phyloP scores from a whole-genome alignment of 2,888 invertebrate species.

The Noctuana brunneofusca region DNA sequence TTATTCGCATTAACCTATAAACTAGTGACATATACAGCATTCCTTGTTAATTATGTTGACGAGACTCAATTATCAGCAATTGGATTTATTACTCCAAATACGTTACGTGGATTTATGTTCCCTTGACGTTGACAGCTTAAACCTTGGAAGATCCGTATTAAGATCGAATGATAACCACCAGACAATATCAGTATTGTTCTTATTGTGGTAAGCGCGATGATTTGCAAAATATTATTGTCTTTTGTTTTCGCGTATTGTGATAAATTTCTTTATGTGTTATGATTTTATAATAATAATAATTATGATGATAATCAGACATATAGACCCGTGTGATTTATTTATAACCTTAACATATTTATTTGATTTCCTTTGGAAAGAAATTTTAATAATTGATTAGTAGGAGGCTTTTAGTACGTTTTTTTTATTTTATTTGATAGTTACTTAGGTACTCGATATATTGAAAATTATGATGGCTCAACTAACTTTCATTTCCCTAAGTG shows the following conservation, averaged over 20 bases:
- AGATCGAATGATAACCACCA: conserved; percentile 24
- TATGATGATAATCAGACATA: too few relatives aligned
- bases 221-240: neutral
- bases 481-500: too few relatives aligned
- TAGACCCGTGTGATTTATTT: too few relatives aligned
- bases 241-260: neutral
- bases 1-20: conserved; percentile 51
- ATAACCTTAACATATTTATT: too few relatives aligned
- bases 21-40: conserved; percentile 41
- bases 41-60: conserved; percentile 42
- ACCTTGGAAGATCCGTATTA: conserved; percentile 17
- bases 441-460: too few relatives aligned
- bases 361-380: too few relatives aligned
- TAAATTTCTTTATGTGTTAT: too few relatives aligned
- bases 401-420: too few relatives aligned
- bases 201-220: neutral
- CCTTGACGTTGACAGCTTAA: conserved; percentile 7
- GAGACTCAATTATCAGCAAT: conserved; percentile 37
- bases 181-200: conserved; percentile 12
- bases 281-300: too few relatives aligned
- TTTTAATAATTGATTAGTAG: too few relatives aligned
- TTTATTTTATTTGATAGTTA: too few relatives aligned
- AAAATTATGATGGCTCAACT: too few relatives aligned
- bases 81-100: conserved; percentile 31
- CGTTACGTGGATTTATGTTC: conserved; percentile 21